Evolutionary conservation across 1,140 invertebrate genomes (phyloP), one percentile per base, ranked within the genome.

Genomic region (Oncopeltus fasciatus): DNA sequence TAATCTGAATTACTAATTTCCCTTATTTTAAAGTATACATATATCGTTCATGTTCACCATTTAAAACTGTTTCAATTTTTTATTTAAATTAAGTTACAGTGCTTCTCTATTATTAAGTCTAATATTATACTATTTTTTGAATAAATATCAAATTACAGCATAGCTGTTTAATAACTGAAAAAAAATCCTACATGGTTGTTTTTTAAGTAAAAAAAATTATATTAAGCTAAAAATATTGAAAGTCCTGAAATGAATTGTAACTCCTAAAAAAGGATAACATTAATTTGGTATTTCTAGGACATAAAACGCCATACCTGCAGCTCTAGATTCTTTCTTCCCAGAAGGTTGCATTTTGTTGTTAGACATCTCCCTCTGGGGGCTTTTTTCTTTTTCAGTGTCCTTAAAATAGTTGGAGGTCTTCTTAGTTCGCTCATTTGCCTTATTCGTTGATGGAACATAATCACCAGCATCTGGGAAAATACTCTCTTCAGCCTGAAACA

Each of bases 401-500:
- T 65, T 71, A 64, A 77, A 77, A 18, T 78, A 78, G 2, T 75
- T 74, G 1, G 70, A 68, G 33, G 75, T 74, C 65, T 79, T 77
- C 66, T 70, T 75, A 53, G 72, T 71, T 20, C 56, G 64, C 1
- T 67, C 65, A 47, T 56, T 46, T 67, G 68, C 62, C 72, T 81
- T 71, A 0, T 71, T 69, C 0, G 74, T 68, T 14, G 74, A 68
- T 2, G 92, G 86, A 0, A 86, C 80, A 72, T 98, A 98, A 61
- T 97, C 93, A 0, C 90, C 94, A 64, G 95, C 85, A 63, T 97
- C 92, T 29, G 89, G 92, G 72, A 95, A 98, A 65, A 98, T 98
- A 58, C 83, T 88, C 47, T 92, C 88, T 43, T 88, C 87, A 44
- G 67, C 53, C 67, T 70, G 61, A 38, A 64, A 65, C 57, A 21